Conservation (phyloP, 1,140 invertebrate species). For the Protaetia brevitarsis region DNA sequence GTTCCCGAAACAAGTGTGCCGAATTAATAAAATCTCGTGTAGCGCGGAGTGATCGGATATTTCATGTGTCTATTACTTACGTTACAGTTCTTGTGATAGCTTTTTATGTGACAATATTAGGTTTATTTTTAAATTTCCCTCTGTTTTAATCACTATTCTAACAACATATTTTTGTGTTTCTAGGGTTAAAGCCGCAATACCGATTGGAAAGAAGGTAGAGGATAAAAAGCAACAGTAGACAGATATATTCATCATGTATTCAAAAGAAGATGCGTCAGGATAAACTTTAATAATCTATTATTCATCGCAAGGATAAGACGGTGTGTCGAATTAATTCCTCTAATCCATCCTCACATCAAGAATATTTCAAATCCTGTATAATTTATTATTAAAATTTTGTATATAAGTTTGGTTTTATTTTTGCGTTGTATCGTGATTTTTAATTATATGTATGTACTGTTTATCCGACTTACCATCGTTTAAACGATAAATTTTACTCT, state of each 20-base stretch:
- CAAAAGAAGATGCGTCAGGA: slow-evolving; percentile 14
- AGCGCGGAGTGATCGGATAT: too few relatives aligned
- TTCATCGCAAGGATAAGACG: slow-evolving; percentile 2
- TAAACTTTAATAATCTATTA: not conserved
- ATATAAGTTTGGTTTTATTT: slow-evolving; percentile 35
- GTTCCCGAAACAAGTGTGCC: too few relatives aligned
- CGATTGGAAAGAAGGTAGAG: slow-evolving; percentile 83
- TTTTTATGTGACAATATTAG: too few relatives aligned
- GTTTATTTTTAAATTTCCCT: too few relatives aligned
- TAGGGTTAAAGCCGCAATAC: slow-evolving; percentile 87
- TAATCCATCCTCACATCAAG: slow-evolving; percentile 28
- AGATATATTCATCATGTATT: slow-evolving; percentile 1
- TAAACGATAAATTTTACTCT: slow-evolving; percentile 27
- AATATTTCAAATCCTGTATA: slow-evolving; percentile 23
- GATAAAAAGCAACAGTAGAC: slow-evolving; percentile 84
- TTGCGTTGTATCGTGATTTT: slow-evolving; percentile 16
- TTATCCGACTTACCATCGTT: slow-evolving; percentile 25
- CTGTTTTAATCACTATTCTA: too few relatives aligned
- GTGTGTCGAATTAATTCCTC: slow-evolving; percentile 23
- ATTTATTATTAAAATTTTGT: slow-evolving; percentile 32
- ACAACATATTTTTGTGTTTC: slow-evolving; percentile 47
- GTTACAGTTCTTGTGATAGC: too few relatives aligned
- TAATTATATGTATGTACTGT: slow-evolving; percentile 3
- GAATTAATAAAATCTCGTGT: too few relatives aligned
- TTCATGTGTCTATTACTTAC: too few relatives aligned